Base-by-base conservation (phyloP, 2,113 vertebrate species). In the Misgurnus anguillicaudatus region DNA sequence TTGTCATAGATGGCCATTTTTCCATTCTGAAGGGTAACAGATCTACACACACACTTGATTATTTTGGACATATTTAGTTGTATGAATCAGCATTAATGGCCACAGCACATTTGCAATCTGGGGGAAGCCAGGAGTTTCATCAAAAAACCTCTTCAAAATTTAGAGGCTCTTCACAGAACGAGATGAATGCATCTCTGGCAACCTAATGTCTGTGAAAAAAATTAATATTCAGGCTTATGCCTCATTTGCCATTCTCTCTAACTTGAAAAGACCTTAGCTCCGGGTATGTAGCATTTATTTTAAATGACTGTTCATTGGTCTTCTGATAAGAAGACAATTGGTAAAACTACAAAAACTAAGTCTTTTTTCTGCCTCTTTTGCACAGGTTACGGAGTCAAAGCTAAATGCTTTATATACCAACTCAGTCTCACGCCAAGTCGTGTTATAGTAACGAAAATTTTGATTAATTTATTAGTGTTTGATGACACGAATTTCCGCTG, bases 11-110 rank as follows among this genome's bases (percentile, higher is more conserved):
- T 53, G 55, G 31, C 47, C 1, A 42, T 55, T 67, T 74, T 53
- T 9, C 21, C 42, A 72, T 78, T 82, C 72, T 38, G 10, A 16
- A 51, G 9, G 66, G 68, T n/a, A 75, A 36, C 63, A 77, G 77
- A 75, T 63, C 72, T 36, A 47, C 14, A 19, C 55, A 42, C 36
- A 65, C 38, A 10, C 36, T 53, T 63, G 75, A 85, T 79, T 84
- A 73, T 74, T 80, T 69, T 51, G 36, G 71, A 84, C 61, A 74
- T 68, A 17, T 70, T 58, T 66, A 31, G 62, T 70, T 80, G 68
- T 70, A 70, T 81, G 78, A 85, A 79, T 36, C 57, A 80, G 61
- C 84, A 87, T 89, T 86, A 84, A 89, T 85, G 86, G 61, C 48
- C 53, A 38, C 57, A 68, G 75, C 81, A 45, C 48, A 74, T 75